phyloP scores from a whole-genome alignment of 1,140 invertebrate species.

The Rhopalosiphum maidis region DNA sequence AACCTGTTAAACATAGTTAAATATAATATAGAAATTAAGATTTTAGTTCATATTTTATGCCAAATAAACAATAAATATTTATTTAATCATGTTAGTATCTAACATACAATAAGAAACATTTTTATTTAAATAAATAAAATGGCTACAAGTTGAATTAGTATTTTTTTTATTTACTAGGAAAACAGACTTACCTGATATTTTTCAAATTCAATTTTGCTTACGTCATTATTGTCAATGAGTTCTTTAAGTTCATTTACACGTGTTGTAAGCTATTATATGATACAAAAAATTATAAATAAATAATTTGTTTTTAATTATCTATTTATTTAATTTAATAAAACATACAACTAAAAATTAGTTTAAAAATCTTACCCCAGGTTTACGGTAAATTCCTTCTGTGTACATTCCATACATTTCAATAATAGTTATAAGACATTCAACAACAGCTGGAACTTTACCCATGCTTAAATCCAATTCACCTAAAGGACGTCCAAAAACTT shows the following conservation, averaged over 20 bases:
- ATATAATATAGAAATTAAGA: constrained; percentile 60
- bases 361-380: constrained; percentile 77
- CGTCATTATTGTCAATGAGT: constrained; percentile 76
- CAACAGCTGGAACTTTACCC: constrained; percentile 81
- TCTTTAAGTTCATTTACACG: constrained; percentile 78
- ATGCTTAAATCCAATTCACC: constrained; percentile 77
- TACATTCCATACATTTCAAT: constrained; percentile 93
- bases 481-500: constrained; percentile 81
- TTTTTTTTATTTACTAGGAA: neutral
- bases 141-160: neutral
- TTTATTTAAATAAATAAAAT: neutral
- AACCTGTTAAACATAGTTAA: constrained; percentile 66
- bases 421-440: constrained; percentile 85
- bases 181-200: constrained; percentile 66
- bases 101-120: neutral
- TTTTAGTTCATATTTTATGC: constrained; percentile 59
- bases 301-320: neutral
- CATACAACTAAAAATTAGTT: neutral
- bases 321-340: neutral
- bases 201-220: constrained; percentile 73
- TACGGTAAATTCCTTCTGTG: constrained; percentile 91
- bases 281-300: neutral
- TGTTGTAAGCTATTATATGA: constrained; percentile 65
- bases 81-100: neutral
- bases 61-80: neutral